Evolutionary conservation across 2,888 invertebrate genomes (phyloP).

Genomic region (Drosophila falleni): DNA sequence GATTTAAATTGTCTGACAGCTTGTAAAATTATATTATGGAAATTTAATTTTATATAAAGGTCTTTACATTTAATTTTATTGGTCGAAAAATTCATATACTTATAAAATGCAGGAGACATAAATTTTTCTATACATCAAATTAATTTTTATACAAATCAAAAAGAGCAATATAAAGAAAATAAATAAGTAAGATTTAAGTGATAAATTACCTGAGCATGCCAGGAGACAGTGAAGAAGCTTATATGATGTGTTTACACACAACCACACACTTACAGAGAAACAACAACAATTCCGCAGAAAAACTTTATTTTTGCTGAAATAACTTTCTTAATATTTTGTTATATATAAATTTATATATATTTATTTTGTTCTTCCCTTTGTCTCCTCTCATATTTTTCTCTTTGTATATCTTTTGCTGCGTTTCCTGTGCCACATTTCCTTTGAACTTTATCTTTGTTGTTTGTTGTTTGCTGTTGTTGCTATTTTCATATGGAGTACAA

Average conservation of each 20-base stretch:
- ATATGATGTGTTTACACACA: constrained; percentile 32
- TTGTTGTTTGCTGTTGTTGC: constrained; percentile 59
- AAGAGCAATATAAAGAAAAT: constrained; percentile 16
- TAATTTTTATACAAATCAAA: constrained; percentile 50
- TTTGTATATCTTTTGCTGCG: constrained; percentile 55
- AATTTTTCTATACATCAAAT: constrained; percentile 43
- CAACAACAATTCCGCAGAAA: constrained; percentile 25
- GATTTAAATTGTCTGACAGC: no score
- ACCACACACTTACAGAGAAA: neutral
- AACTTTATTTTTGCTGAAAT: constrained; percentile 68
- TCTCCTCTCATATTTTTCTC: constrained; percentile 39
- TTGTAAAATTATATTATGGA: no score
- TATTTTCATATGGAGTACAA: constrained; percentile 56
- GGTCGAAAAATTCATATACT: constrained; percentile 27
- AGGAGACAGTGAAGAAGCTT: constrained; percentile 22
- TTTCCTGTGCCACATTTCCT: constrained; percentile 74
- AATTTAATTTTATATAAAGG: no score
- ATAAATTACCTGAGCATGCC: constrained; percentile 53
- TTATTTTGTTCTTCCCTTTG: constrained; percentile 28
- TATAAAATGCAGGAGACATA: constrained; percentile 15
- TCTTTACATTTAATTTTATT: constrained; percentile 40
- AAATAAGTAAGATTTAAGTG: constrained; percentile 34
- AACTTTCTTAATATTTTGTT: constrained; percentile 76
- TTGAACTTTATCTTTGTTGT: constrained; percentile 76
- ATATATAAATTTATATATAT: constrained; percentile 32